Conservation (phyloP, 1,140 invertebrate species). For the Tachypleus tridentatus region DNA sequence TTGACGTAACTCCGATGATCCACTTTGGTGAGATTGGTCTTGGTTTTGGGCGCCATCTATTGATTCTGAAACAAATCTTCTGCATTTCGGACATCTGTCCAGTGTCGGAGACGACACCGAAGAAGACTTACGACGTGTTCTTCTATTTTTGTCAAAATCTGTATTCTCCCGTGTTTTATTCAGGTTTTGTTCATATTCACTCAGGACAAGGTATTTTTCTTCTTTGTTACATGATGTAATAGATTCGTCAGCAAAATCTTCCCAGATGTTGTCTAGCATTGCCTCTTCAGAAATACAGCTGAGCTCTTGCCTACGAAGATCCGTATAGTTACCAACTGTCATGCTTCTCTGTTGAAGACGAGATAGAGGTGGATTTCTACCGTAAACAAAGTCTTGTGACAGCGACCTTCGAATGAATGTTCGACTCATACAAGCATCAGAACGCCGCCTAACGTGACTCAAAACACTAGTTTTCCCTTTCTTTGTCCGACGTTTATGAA, state of each 20-base stretch:
- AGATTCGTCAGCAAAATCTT: constrained; percentile 44
- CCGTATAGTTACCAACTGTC: not conserved
- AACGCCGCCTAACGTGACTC: not conserved
- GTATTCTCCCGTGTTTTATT: too few species aligned
- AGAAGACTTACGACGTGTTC: too few species aligned
- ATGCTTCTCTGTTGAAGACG: not conserved
- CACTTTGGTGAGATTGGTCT: too few species aligned
- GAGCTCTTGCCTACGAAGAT: constrained; percentile 39
- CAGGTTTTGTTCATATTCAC: constrained; percentile 51
- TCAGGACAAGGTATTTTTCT: constrained; percentile 73
- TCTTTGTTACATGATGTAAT: constrained; percentile 71
- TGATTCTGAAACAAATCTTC: too few species aligned
- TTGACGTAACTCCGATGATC: too few species aligned
- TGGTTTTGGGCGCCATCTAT: too few species aligned
- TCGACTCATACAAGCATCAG: not conserved
- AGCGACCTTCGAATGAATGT: constrained; percentile 2
- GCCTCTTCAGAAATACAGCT: constrained; percentile 63
- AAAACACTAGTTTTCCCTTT: not conserved
- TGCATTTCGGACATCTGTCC: too few species aligned
- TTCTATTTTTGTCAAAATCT: too few species aligned
- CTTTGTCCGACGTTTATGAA: constrained; percentile 42
- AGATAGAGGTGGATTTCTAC: not conserved
- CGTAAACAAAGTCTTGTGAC: not conserved
- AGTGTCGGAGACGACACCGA: too few species aligned
- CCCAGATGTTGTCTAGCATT: constrained; percentile 20